A percentile compares a stretch with the other conserved stretches of the same genome.
These are phyloP conservation scores for Ephialtes manifestator DNA, from an alignment of 2,888 invertebrate genomes.

Conservation along the genomic window DNA sequence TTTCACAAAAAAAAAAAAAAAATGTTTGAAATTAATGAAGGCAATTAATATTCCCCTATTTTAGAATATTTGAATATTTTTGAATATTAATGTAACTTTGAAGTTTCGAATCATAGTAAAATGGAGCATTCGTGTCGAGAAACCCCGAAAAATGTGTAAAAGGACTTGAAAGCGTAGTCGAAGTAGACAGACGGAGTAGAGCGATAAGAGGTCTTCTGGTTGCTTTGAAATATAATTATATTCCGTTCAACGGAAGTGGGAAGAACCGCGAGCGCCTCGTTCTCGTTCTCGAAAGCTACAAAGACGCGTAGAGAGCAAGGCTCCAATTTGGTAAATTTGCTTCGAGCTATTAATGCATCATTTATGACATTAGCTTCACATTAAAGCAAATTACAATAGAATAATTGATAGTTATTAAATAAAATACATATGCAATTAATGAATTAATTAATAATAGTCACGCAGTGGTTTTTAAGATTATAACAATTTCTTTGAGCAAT, in stretches of 20 bases:
- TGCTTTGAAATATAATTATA: conserved; percentile 69
- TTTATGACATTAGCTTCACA: neutral
- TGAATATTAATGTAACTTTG: neutral
- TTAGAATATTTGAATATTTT: conserved; percentile 1
- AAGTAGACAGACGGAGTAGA: conserved; percentile 13
- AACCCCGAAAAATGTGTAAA: conserved; percentile 39
- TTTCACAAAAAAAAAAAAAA: neutral
- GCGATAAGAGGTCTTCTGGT: conserved; percentile 26
- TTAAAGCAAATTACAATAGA: neutral
- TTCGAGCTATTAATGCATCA: neutral
- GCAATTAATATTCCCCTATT: neutral
- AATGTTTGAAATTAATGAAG: neutral
- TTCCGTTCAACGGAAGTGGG: conserved; percentile 69
- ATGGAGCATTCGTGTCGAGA: neutral
- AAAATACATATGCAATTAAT: too few species aligned
- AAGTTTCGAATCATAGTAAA: neutral
- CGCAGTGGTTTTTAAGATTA: too few species aligned
- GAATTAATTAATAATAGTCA: too few species aligned
- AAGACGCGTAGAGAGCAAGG: neutral
- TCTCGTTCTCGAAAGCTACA: neutral
- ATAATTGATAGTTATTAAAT: too few species aligned
- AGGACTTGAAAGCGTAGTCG: conserved; percentile 40
- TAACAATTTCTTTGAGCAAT: too few species aligned
- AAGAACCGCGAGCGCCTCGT: conserved; percentile 58
- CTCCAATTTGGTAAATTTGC: neutral